Percentiles rank a stretch among this genome's conserved stretches.
Conservation (phyloP, 2,797 vertebrate species). For the Spea hammondii region DNA sequence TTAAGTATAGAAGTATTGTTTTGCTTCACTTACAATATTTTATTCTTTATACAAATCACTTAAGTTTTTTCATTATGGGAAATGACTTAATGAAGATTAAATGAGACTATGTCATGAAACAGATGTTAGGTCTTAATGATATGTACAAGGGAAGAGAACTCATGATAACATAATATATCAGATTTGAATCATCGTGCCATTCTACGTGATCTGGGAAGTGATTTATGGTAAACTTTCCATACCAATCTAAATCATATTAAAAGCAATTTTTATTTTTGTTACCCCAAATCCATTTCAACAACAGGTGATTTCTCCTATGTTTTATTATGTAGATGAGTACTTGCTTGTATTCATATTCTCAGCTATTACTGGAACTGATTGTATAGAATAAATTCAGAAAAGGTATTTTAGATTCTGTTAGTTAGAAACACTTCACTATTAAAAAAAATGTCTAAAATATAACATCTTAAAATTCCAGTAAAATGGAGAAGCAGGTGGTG, state of each 20-base stretch:
- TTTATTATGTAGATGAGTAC: slow-evolving; percentile 27
- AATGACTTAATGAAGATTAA: slow-evolving; percentile 48
- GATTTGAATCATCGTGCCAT: slow-evolving; percentile 22
- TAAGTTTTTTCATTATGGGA: slow-evolving; percentile 11
- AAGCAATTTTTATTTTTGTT: slow-evolving; percentile 34
- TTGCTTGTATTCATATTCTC: slow-evolving; percentile 22
- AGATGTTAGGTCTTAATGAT: slow-evolving; percentile 42
- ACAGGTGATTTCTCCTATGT: slow-evolving; percentile 44
- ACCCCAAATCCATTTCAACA: neutral
- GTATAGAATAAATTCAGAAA: slow-evolving; percentile 14
- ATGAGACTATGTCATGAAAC: slow-evolving; percentile 30
- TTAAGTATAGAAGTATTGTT: neutral
- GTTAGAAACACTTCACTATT: no score
- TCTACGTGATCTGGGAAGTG: slow-evolving; percentile 1
- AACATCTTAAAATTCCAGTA: no score
- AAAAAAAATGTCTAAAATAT: no score
- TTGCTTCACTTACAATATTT: neutral
- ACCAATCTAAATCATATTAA: slow-evolving; percentile 6
- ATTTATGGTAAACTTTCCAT: slow-evolving; percentile 9
- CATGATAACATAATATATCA: slow-evolving; percentile 35
- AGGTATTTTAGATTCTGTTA: no score
- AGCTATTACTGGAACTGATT: slow-evolving; percentile 31
- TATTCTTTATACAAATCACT: neutral
- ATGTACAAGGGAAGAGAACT: slow-evolving; percentile 34
- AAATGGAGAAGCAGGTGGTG: no score